Evolutionary conservation across 2,113 vertebrate species (phyloP), one percentile per base, ranked within the genome.

Genomic region (Dascyllus trimaculatus): DNA sequence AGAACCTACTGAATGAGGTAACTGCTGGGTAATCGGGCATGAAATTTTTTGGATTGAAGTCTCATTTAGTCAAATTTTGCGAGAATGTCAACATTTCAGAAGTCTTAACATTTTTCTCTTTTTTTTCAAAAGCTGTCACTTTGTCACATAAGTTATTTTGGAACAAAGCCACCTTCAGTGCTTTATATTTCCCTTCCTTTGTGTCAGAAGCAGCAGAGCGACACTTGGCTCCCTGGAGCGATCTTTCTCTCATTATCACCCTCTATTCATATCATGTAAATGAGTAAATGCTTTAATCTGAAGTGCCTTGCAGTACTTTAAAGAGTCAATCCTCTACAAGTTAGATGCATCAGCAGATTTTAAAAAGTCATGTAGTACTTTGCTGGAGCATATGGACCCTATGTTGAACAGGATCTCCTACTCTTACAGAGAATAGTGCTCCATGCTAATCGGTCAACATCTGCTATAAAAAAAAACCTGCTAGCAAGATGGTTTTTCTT

Each of bases 261-360:
- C 32, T 70, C 51, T 78, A 53, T 88, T 85, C 60, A 75, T 53
- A 38, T 75, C 51, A 71, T 80, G 64, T 40, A 84, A 78, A 84
- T 75, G 71, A 80, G 60, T 18, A 45, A 53, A 53, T 14, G 54
- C 73, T 81, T 78, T 81, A 49, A 70, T 71, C 45, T 38, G 18
- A 78, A 72, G 65, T 5, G 17, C 61, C 57, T 56, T 21, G 25
- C 21, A 49, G 0, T 57, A 38, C 32, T 75, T 32, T n/a, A 63
- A 14, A 63, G 64, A 68, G 32, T 21, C 49, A 48, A 4, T 67
- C 48, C n/a, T 67, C 14, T 13, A 49, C 45, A 15, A 25, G 43
- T 68, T 18, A 56, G 38, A 59, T 74, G 48, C 21, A 14, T 58
- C 32, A 52, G 18, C 11, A 22, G 32, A 24, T 56, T 71, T 49